Conservation (phyloP, 2,113 vertebrate genomes). For the Egretta garzetta region DNA sequence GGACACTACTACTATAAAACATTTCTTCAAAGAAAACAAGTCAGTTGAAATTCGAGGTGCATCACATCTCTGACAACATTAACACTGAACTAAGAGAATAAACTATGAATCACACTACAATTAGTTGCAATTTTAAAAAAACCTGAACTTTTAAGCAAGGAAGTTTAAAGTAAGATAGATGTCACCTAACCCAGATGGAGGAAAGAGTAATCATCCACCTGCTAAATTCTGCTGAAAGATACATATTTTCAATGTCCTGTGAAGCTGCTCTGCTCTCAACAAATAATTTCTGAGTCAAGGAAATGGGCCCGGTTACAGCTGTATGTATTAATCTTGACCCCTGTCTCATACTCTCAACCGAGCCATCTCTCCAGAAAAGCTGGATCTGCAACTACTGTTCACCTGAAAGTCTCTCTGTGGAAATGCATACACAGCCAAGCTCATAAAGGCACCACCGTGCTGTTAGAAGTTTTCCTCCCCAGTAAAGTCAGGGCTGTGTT, state of each 20-base stretch:
- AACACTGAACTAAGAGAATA: background rate
- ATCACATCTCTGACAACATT: background rate
- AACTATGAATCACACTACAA: background rate
- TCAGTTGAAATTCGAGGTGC: background rate
- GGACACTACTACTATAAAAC: background rate
- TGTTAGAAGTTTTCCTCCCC: background rate
- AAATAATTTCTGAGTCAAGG: background rate
- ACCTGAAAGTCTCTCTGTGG: background rate
- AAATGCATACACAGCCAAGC: background rate
- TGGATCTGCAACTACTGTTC: background rate
- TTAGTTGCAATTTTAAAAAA: background rate
- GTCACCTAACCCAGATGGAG: background rate
- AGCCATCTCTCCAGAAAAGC: background rate
- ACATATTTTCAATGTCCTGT: background rate
- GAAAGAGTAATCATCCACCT: background rate
- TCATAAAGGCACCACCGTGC: background rate
- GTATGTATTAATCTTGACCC: conserved; percentile 32
- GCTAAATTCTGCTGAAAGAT: conserved; percentile 17
- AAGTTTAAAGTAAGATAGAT: background rate
- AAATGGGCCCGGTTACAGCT: conserved; percentile 16
- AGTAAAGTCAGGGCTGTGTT: background rate
- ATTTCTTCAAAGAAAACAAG: background rate
- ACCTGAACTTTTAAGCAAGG: background rate
- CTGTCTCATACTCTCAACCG: fast-evolving
- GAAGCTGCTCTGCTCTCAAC: background rate